These are phyloP conservation scores for Scolopax rusticola DNA, from an alignment of 2,797 vertebrate genomes.

Conservation along the genomic window DNA sequence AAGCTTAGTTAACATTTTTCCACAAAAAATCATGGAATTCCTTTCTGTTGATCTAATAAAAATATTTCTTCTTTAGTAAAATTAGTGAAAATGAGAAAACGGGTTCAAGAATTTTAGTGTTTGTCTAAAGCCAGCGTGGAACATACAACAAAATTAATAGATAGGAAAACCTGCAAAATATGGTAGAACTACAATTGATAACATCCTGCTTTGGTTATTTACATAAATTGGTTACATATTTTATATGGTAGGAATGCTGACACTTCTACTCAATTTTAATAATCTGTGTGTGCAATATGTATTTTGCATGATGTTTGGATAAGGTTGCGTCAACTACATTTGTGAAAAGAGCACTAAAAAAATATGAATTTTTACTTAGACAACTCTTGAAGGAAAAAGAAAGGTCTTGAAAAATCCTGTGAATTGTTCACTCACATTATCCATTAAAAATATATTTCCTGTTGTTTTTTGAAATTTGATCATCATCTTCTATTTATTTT, in stretches of 20 bases:
- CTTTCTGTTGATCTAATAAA: neutral
- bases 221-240: neutral
- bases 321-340: neutral
- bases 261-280: neutral
- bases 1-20: neutral
- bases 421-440: neutral
- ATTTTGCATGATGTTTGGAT: neutral
- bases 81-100: neutral
- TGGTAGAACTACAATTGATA: neutral
- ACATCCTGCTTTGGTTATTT: neutral
- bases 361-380: neutral
- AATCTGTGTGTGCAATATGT: accelerated
- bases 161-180: neutral
- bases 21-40: neutral
- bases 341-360: neutral
- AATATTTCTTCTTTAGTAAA: neutral
- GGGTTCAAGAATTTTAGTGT: neutral
- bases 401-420: neutral
- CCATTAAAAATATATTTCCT: neutral
- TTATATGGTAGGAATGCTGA: neutral
- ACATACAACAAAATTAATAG: neutral
- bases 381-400: neutral
- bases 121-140: neutral
- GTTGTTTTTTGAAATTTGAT: neutral
- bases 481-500: neutral